Conservation (phyloP, 2,797 vertebrate genomes). For the Micromesistius poutassou region DNA sequence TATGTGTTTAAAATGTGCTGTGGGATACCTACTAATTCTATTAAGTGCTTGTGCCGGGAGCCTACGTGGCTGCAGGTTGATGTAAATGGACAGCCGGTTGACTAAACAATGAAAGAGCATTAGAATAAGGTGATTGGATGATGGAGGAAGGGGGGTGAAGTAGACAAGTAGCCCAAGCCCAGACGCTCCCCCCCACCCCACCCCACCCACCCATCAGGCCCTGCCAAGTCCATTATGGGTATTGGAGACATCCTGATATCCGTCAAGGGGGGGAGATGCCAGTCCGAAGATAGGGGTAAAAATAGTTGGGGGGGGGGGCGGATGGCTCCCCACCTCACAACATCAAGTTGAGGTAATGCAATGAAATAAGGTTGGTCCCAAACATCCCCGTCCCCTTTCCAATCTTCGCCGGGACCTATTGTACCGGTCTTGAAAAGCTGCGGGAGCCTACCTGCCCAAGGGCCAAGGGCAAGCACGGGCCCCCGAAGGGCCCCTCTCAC, state of each 20-base stretch:
- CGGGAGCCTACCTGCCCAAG: conserved; percentile 40
- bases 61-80: conserved; percentile 66
- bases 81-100: conserved; percentile 76
- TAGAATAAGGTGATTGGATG: conserved; percentile 79
- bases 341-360: conserved; percentile 60
- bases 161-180: conserved; percentile 54
- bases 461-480: conserved; percentile 43
- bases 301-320: background rate
- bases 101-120: conserved; percentile 76
- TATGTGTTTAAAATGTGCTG: conserved; percentile 74
- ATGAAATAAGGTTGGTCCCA: conserved; percentile 58
- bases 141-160: conserved; percentile 67
- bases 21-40: conserved; percentile 80
- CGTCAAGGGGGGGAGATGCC: conserved; percentile 46
- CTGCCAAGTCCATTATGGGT: conserved; percentile 79
- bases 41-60: conserved; percentile 70
- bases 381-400: conserved; percentile 34
- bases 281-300: conserved; percentile 37
- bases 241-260: conserved; percentile 73
- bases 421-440: conserved; percentile 33
- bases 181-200: conserved; percentile 11
- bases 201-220: conserved; percentile 46
- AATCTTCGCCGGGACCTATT: conserved; percentile 42
- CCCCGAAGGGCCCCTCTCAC: conserved; percentile 23
- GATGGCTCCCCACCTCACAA: conserved; percentile 62